phyloP scores from a whole-genome alignment of 2,113 vertebrate genomes.

The Proterorhinus semilunaris region DNA sequence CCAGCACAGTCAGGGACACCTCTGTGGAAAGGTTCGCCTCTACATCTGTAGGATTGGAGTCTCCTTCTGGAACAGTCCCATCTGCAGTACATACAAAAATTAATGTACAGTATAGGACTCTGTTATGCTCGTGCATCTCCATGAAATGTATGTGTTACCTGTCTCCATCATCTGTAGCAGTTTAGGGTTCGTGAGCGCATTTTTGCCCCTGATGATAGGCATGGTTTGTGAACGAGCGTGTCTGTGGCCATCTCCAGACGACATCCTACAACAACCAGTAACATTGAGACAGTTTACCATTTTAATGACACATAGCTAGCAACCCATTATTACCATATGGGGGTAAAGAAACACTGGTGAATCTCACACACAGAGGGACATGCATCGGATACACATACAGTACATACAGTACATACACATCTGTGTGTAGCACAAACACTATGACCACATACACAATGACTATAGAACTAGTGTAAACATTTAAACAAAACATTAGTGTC shows the following conservation, averaged over 20 bases:
- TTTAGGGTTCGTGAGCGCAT: constrained; percentile 93
- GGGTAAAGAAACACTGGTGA: constrained; percentile 29
- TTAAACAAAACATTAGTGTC: constrained; percentile 8
- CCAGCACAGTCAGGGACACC: constrained; percentile 90
- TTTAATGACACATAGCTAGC: constrained; percentile 4
- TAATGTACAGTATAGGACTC: not conserved
- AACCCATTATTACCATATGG: constrained; percentile 22
- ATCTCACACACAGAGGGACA: constrained; percentile 54
- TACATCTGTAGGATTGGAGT: constrained; percentile 88
- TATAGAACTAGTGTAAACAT: constrained; percentile 22
- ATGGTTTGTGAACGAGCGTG: constrained; percentile 95
- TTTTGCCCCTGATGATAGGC: constrained; percentile 95
- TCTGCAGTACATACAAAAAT: constrained; percentile 53
- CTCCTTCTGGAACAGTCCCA: constrained; percentile 84
- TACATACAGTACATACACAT: constrained; percentile 5
- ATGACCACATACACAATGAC: constrained; percentile 46
- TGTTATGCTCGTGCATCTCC: not conserved
- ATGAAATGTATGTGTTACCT: constrained; percentile 74
- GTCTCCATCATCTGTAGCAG: constrained; percentile 95
- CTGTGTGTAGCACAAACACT: constrained; percentile 37
- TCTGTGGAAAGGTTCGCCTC: constrained; percentile 94
- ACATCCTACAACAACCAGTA: constrained; percentile 80
- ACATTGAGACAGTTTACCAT: not conserved
- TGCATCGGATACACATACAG: constrained; percentile 55
- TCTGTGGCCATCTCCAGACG: constrained; percentile 87